Base-by-base conservation (phyloP, 2,113 vertebrate genomes). In the Eurystomus gularis region DNA sequence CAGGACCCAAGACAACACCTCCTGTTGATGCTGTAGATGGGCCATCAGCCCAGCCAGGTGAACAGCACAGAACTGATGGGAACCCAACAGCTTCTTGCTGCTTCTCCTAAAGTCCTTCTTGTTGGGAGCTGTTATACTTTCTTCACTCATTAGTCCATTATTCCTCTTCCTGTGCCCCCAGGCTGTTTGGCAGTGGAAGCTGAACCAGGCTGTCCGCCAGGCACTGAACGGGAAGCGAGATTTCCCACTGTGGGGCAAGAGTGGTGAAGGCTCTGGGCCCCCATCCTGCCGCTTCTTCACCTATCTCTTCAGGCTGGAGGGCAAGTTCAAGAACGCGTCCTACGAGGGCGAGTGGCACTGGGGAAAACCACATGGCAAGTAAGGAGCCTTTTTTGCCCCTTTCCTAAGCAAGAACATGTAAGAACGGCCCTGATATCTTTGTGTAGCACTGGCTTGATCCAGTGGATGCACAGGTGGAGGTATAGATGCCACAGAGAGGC, bases 321-420 rank as follows among this genome's bases (percentile, higher is more conserved):
- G 98, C 17, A 96, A 86, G 42, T 93, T 98, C 62, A 96, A 93
- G 39, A 92, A 66, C 1, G 98, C 98, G 3, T 71, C 94, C 78
- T 98, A 98, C 0, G 98, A 98, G 48, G 98, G 98, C 2, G 92
- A 98, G 39, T 98, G 98, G 98, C 81, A 20, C 31, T 35, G 51
- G 82, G 98, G 97, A 48, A 97, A 96, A 69, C 98, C 98, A 0
- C 98, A 98, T 0, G 98, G 98, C 94, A 98, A 97, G 98, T 98
- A 96, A 97, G 98, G 60, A 78, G 6, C 12, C 0, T 15, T 6
- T 10, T 42, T 42, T 55, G 2, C 2, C 10, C 1, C 1, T 21
- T 80, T 58, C 7, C 26, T 70, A 46, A 48, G 39, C 9, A 39
- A 31, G 28, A 42, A 28, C 19, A 1, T 18, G 15, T 11, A n/a